Percentiles rank a stretch among this genome's conserved stretches.
These are phyloP conservation scores for Smittia aterrima DNA, from an alignment of 2,888 invertebrate genomes.

Conservation along the genomic window DNA sequence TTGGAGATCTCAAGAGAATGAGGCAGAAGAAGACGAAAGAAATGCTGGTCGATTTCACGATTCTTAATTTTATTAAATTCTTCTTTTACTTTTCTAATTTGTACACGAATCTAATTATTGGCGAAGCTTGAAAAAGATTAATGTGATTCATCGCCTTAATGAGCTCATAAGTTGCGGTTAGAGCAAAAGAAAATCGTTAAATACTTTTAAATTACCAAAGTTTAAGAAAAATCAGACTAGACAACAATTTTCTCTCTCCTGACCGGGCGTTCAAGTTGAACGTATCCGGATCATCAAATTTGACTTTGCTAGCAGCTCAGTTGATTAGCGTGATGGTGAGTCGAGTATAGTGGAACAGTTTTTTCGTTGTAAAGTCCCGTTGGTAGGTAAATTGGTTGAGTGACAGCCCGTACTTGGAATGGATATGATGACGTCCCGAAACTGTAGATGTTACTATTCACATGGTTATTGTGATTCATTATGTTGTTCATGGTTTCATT, in stretches of 20 bases:
- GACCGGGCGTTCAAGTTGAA: conserved; percentile 17
- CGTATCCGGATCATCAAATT: background rate
- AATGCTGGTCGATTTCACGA: background rate
- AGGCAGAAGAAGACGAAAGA: background rate
- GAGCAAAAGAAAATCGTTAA: no score
- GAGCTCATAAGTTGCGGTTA: conserved; percentile 12
- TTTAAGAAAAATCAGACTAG: background rate
- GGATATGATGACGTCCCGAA: conserved; percentile 26
- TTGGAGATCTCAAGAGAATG: no score
- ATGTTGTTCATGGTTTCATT: conserved; percentile 34
- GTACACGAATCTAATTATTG: background rate
- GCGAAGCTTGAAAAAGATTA: background rate
- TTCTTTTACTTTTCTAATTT: background rate
- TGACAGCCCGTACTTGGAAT: conserved; percentile 21
- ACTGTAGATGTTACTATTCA: conserved; percentile 40
- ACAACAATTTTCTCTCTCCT: conserved; percentile 2
- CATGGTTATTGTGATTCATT: conserved; percentile 25
- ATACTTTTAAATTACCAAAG: background rate
- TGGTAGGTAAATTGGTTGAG: conserved; percentile 38
- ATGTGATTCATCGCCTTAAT: conserved; percentile 5
- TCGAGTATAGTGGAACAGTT: conserved; percentile 34
- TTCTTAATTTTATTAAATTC: background rate
- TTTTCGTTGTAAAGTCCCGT: conserved; percentile 26
- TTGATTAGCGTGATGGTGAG: conserved; percentile 18
- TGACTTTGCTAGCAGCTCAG: background rate